These are phyloP conservation scores for Cistogaster globosa DNA, from an alignment of 2,888 invertebrate species.

Conservation along the genomic window DNA sequence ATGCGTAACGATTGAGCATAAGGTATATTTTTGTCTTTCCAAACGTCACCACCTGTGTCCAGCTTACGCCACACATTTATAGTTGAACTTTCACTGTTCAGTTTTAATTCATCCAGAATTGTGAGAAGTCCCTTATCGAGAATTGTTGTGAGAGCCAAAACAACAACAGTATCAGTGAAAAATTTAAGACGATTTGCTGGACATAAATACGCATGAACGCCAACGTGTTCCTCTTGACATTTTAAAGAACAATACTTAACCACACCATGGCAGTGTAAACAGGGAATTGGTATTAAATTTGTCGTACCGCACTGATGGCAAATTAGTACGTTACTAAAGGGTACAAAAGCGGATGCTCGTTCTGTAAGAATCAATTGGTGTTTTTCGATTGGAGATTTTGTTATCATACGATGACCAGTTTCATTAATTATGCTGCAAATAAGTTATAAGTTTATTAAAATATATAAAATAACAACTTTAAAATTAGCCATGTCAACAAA, in stretches of 20 bases:
- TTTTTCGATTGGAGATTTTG: conserved; percentile 84
- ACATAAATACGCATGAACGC: conserved; percentile 90
- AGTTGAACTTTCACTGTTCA: conserved; percentile 18
- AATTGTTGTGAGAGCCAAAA: conserved; percentile 88
- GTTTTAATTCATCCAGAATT: conserved; percentile 69
- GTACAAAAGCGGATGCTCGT: conserved; percentile 91
- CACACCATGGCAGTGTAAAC: conserved; percentile 86
- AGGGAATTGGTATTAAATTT: conserved; percentile 87
- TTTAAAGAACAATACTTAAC: conserved; percentile 87
- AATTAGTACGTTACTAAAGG: conserved; percentile 83
- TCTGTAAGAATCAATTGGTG: conserved; percentile 92
- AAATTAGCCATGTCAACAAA: too few species aligned
- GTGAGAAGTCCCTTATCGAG: conserved; percentile 83
- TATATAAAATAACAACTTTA: too few species aligned
- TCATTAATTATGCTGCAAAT: conserved; percentile 20
- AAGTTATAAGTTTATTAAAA: too few species aligned
- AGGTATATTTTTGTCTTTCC: conserved; percentile 46
- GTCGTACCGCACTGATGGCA: conserved; percentile 90
- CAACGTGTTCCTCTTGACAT: conserved; percentile 85
- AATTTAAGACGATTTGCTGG: conserved; percentile 86
- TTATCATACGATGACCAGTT: conserved; percentile 82
- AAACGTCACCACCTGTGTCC: conserved; percentile 34
- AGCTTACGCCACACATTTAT: conserved; percentile 74
- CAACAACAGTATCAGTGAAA: conserved; percentile 87
- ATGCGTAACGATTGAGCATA: conserved; percentile 75